phyloP scores from a whole-genome alignment of 30 jellyfish, hydroid and myxozoan genomes.

The Cassiopea andromeda region DNA sequence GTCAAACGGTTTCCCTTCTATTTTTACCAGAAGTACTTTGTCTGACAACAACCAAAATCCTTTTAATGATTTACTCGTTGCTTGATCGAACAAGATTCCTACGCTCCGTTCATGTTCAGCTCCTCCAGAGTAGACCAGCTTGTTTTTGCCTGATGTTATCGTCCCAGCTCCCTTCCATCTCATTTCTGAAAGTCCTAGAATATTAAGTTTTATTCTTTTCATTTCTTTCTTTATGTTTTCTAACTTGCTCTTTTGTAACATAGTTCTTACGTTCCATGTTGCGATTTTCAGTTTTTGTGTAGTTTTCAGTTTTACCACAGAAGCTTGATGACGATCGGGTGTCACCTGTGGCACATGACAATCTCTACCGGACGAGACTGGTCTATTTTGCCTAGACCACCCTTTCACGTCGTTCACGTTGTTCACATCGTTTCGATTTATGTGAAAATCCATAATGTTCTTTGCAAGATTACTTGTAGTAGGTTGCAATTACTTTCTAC shows the following conservation, averaged over 20 bases:
- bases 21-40: conserved; percentile 21
- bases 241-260: conserved; percentile 4
- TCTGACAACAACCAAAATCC: conserved; percentile 13
- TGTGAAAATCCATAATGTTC: neutral
- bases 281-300: neutral
- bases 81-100: neutral
- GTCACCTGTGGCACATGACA: conserved; percentile 15
- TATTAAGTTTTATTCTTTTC: neutral
- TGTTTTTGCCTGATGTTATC: neutral
- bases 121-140: conserved; percentile 1
- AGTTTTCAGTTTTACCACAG: neutral
- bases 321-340: conserved; percentile 25
- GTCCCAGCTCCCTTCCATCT: conserved; percentile 5
- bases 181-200: conserved; percentile 7
- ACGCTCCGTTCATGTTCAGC: neutral
- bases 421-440: neutral
- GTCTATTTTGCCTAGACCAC: neutral
- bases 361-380: conserved; percentile 18
- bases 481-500: too few species aligned
- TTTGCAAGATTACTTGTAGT: neutral
- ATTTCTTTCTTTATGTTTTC: neutral
- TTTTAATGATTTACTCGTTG: neutral
- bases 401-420: conserved; percentile 15
- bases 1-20: conserved; percentile 22
- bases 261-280: conserved; percentile 29